A percentile compares a stretch with the other conserved stretches of the same genome.
Conservation (phyloP, 1,140 invertebrate species). For the Cecropterus lyciades region DNA sequence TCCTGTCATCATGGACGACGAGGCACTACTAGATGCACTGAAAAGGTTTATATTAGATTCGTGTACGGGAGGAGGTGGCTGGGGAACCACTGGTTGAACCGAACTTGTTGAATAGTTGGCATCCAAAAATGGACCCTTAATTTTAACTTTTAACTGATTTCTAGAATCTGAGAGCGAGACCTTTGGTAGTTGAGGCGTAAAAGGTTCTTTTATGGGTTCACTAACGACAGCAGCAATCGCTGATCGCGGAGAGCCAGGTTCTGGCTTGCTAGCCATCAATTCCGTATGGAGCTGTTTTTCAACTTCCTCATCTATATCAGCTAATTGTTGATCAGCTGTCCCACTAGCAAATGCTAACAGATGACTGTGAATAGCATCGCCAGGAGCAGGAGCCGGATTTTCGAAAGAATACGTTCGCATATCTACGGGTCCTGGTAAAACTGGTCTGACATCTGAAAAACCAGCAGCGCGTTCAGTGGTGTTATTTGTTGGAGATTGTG, state of each 20-base stretch:
- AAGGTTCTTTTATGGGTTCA: slow-evolving; percentile 81
- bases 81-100: slow-evolving; percentile 80
- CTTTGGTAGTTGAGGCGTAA: slow-evolving; percentile 85
- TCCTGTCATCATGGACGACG: slow-evolving; percentile 78
- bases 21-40: slow-evolving; percentile 56
- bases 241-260: slow-evolving; percentile 47
- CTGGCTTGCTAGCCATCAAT: slow-evolving; percentile 84
- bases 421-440: slow-evolving; percentile 93
- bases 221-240: slow-evolving; percentile 64
- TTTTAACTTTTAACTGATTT: slow-evolving; percentile 95
- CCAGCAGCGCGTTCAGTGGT: slow-evolving; percentile 61
- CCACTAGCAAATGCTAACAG: slow-evolving; percentile 87
- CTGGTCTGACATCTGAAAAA: slow-evolving; percentile 87
- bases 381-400: slow-evolving; percentile 54
- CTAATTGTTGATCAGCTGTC: slow-evolving; percentile 87
- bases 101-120: slow-evolving; percentile 88
- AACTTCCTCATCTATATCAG: slow-evolving; percentile 90
- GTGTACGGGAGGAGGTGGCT: slow-evolving; percentile 84
- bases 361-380: slow-evolving; percentile 85
- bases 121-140: slow-evolving; percentile 93
- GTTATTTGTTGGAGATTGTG: slow-evolving; percentile 56
- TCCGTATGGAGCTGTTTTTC: slow-evolving; percentile 90
- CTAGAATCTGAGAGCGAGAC: slow-evolving; percentile 89
- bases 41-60: slow-evolving; percentile 76
- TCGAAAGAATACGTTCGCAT: slow-evolving; percentile 91